phyloP scores from a whole-genome alignment of 1,140 invertebrate genomes.

The Acromyrmex charruanus region DNA sequence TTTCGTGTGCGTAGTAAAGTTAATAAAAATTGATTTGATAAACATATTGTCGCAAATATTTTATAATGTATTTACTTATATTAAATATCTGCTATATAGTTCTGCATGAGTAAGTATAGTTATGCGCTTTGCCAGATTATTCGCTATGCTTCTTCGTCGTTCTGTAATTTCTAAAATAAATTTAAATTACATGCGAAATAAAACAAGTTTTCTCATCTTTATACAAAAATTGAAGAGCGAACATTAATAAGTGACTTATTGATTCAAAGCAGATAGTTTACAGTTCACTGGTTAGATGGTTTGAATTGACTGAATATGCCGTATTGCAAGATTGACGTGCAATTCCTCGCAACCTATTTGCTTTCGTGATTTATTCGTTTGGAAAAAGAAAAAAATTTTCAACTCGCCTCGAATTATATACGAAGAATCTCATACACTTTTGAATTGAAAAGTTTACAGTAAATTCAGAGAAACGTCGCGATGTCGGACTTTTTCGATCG shows the following conservation, averaged over 20 bases:
- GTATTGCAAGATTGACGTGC: neutral
- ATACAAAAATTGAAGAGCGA: neutral
- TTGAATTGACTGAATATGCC: constrained; percentile 19
- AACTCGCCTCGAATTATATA: constrained; percentile 13
- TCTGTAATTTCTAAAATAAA: constrained; percentile 63
- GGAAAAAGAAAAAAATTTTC: neutral
- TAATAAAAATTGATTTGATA: neutral
- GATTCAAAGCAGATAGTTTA: neutral
- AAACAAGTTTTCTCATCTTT: neutral
- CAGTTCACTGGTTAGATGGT: constrained; percentile 10
- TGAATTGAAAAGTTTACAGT: neutral
- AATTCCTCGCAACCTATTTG: constrained; percentile 15
- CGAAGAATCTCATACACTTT: neutral
- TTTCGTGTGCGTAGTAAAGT: neutral
- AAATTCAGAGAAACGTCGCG: neutral
- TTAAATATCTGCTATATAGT: neutral
- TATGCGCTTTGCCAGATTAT: constrained; percentile 38
- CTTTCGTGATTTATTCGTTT: constrained; percentile 27
- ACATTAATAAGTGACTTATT: constrained; percentile 10
- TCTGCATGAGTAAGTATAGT: constrained; percentile 13
- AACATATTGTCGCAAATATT: neutral
- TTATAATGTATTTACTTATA: constrained; percentile 3
- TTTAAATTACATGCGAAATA: neutral
- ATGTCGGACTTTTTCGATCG: neutral
- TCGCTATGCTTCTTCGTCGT: constrained; percentile 51